Conservation (phyloP, 2,797 vertebrate genomes). For the Pygocentrus nattereri region DNA sequence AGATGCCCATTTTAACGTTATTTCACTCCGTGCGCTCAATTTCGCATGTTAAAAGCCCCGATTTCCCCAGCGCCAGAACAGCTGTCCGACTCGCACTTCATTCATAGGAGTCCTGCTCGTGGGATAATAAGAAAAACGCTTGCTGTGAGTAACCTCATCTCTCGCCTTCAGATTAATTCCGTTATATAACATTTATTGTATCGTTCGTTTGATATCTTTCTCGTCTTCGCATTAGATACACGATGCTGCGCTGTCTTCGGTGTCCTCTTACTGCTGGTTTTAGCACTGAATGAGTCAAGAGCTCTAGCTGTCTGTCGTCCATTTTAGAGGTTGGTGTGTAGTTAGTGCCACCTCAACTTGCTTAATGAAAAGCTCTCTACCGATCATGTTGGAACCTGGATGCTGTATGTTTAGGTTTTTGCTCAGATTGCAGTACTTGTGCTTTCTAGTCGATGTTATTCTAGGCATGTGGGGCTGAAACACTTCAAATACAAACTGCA, state of each 20-base stretch:
- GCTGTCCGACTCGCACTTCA: not conserved
- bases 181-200: not conserved
- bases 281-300: constrained; percentile 40
- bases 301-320: constrained; percentile 39
- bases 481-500: not conserved
- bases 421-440: too few species aligned
- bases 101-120: not conserved
- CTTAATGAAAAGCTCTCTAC: not conserved
- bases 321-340: constrained; percentile 53
- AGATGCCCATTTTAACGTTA: not conserved
- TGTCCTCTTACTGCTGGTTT: not conserved
- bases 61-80: too few species aligned
- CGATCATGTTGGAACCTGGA: not conserved
- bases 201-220: not conserved
- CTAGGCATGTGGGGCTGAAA: not conserved
- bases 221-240: not conserved
- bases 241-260: not conserved
- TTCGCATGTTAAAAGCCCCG: not conserved
- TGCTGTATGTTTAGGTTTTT: too few species aligned
- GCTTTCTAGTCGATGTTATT: too few species aligned
- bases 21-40: not conserved
- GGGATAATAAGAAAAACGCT: constrained; percentile 4
- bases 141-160: not conserved
- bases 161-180: not conserved
- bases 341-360: constrained; percentile 32